A percentile compares a stretch with the other conserved stretches of the same genome.
These are phyloP conservation scores for Coilia nasus DNA, from an alignment of 2,797 vertebrate genomes.

Conservation along the genomic window DNA sequence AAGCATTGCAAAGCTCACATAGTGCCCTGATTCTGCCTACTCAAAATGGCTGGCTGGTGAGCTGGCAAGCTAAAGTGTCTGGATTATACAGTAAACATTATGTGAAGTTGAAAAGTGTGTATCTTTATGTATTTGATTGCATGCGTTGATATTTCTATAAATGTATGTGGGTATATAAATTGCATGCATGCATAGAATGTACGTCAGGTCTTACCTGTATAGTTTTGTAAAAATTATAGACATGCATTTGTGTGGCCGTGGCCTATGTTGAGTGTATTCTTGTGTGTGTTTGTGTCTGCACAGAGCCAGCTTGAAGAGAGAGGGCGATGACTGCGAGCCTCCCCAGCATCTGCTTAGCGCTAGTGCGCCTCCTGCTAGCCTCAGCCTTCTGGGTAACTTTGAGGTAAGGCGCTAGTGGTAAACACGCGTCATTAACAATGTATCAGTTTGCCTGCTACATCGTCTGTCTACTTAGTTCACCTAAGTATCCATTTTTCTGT, in stretches of 20 bases:
- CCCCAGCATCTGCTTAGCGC: constrained; percentile 88
- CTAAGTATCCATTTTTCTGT: too few relatives aligned
- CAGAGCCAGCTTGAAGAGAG: constrained; percentile 86
- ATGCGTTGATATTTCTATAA: background rate
- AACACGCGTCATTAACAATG: constrained; percentile 27
- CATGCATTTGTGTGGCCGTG: background rate
- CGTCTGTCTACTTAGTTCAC: too few relatives aligned
- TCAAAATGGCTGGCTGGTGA: constrained; percentile 70
- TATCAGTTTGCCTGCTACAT: too few relatives aligned
- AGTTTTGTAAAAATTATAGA: background rate
- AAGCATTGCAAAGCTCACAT: constrained; percentile 49
- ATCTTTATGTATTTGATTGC: background rate
- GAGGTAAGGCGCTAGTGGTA: constrained; percentile 79
- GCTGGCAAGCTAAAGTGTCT: background rate
- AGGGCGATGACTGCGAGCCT: constrained; percentile 78
- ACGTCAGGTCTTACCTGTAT: constrained; percentile 25
- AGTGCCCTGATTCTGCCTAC: constrained; percentile 53
- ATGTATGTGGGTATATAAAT: background rate
- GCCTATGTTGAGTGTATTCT: background rate
- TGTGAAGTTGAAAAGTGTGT: background rate
- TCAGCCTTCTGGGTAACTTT: constrained; percentile 98
- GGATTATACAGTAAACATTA: background rate
- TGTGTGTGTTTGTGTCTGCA: constrained; percentile 46
- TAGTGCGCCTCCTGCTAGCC: constrained; percentile 92
- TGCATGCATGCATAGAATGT: background rate